Evolutionary conservation across 2,113 vertebrate species (phyloP).

Genomic region (Cryptotis parvus): DNA sequence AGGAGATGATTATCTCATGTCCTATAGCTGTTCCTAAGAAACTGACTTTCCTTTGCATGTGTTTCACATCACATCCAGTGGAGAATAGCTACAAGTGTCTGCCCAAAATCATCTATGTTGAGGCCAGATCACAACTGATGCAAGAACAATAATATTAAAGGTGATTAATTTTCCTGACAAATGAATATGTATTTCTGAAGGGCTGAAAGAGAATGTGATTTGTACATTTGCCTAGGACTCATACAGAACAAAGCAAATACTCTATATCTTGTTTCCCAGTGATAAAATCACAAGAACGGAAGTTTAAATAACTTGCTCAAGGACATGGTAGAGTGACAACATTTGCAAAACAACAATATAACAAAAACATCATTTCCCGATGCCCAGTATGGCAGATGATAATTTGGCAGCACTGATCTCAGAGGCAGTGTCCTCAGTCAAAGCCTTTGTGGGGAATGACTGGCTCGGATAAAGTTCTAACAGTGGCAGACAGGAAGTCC

Average conservation of each 20-base stretch:
- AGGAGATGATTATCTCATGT: not conserved
- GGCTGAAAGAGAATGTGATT: not conserved
- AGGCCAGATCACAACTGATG: not conserved
- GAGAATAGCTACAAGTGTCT: not conserved
- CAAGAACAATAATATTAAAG: conserved; percentile 53
- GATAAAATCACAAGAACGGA: conserved; percentile 13
- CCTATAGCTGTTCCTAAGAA: not conserved
- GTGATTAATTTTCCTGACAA: conserved; percentile 34
- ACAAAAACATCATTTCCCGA: not conserved
- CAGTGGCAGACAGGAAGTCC: not conserved
- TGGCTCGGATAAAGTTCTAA: not conserved
- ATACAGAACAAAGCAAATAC: not conserved
- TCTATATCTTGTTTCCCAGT: not conserved
- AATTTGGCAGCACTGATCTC: not conserved
- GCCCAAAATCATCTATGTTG: conserved; percentile 13
- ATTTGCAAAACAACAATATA: conserved; percentile 24
- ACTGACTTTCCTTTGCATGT: fast-evolving
- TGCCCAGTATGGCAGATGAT: not conserved
- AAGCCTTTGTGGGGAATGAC: not conserved
- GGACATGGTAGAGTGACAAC: not conserved
- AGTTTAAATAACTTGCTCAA: conserved; percentile 9
- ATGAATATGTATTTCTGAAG: conserved; percentile 49
- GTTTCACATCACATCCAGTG: not conserved
- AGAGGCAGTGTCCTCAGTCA: not conserved
- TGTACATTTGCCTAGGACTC: conserved; percentile 1